Evolutionary conservation across 2,113 vertebrate genomes (phyloP).

Genomic region (Misgurnus anguillicaudatus): DNA sequence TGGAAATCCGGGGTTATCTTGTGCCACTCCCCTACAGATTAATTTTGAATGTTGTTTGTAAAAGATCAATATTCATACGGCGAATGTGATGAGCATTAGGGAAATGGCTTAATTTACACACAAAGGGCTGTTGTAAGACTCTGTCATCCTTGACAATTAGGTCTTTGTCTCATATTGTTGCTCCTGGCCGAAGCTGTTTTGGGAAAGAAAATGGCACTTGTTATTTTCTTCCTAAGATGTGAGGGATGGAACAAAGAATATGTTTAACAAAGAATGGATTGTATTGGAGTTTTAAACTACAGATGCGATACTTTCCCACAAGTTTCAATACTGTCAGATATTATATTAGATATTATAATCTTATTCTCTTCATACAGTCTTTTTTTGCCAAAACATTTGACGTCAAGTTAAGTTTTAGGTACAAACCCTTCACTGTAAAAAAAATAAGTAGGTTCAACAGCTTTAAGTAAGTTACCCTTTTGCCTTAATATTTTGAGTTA

Average conservation of each 20-base stretch:
- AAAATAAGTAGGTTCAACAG: too few relatives aligned
- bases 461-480: too few relatives aligned
- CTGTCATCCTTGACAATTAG: neutral
- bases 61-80: constrained; percentile 46
- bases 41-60: constrained; percentile 25
- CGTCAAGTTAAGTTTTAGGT: too few relatives aligned
- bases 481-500: too few relatives aligned
- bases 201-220: neutral
- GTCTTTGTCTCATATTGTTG: neutral
- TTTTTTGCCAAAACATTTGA: too few relatives aligned
- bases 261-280: neutral
- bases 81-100: neutral
- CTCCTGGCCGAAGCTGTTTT: neutral
- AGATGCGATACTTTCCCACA: neutral
- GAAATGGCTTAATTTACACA: neutral
- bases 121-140: constrained; percentile 20
- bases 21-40: neutral
- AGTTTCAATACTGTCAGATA: neutral
- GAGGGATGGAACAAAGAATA: neutral
- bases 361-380: too few relatives aligned
- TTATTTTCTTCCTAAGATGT: neutral
- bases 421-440: too few relatives aligned
- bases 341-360: too few relatives aligned
- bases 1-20: too few relatives aligned
- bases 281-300: neutral